Percentiles rank a stretch among this genome's conserved stretches.
phyloP scores from a whole-genome alignment of 2,888 invertebrate species.

The Ornithoptera priamus region DNA sequence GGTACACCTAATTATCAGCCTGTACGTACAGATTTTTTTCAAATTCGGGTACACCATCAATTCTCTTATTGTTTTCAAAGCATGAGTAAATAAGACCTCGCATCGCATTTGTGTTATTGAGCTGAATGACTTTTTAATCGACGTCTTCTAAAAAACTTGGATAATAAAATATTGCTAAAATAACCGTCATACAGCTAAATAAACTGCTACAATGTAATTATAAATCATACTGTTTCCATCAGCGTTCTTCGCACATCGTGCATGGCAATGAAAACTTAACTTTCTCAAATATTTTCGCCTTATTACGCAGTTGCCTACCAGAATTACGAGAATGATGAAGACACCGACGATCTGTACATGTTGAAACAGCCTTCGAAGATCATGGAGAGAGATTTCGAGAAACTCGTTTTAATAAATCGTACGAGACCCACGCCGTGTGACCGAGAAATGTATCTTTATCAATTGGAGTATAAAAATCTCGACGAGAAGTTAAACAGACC shows the following conservation, averaged over 20 bases:
- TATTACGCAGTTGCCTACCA: conserved; percentile 57
- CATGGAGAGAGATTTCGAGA: conserved; percentile 81
- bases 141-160: too few species aligned
- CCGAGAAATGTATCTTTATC: conserved; percentile 83
- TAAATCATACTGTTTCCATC: background rate
- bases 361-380: conserved; percentile 68
- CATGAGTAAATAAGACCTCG: too few species aligned
- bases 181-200: conserved; percentile 13
- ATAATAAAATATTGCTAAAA: too few species aligned
- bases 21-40: too few species aligned
- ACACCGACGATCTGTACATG: conserved; percentile 61
- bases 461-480: conserved; percentile 70
- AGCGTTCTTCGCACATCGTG: conserved; percentile 5
- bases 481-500: conserved; percentile 75
- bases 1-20: too few species aligned
- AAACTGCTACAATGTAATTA: conserved; percentile 9
- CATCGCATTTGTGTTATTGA: too few species aligned
- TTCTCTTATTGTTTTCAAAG: too few species aligned
- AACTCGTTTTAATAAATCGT: conserved; percentile 84
- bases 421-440: conserved; percentile 93
- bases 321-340: conserved; percentile 75
- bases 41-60: too few species aligned
- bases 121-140: too few species aligned
- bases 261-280: conserved; percentile 23
- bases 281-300: conserved; percentile 28